These are phyloP conservation scores for Mesitornis unicolor DNA, from an alignment of 2,113 vertebrate species.

Conservation along the genomic window DNA sequence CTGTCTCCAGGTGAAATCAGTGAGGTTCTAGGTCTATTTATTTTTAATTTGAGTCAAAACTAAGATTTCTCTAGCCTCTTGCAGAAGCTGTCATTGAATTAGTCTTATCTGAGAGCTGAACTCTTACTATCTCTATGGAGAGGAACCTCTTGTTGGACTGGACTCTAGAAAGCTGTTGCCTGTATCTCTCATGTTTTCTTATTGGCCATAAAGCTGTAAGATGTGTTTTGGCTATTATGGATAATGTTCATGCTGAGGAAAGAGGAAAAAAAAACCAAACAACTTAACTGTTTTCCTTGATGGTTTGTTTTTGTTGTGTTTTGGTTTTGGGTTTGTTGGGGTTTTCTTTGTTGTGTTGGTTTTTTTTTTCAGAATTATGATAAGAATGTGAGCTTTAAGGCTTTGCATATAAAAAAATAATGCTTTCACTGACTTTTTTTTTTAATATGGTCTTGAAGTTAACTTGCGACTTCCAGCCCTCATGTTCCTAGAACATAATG, in stretches of 20 bases:
- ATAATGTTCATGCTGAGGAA: background rate
- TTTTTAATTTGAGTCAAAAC: background rate
- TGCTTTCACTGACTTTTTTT: background rate
- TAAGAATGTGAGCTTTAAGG: background rate
- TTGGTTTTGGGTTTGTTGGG: no score
- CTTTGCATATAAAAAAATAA: background rate
- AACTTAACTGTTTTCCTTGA: background rate
- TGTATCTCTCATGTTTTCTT: accelerated
- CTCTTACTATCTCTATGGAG: background rate
- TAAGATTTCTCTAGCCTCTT: background rate
- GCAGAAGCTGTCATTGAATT: background rate
- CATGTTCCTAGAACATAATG: background rate
- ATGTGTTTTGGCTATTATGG: background rate
- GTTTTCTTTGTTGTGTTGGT: no score
- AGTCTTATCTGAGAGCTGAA: background rate
- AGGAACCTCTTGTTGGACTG: background rate
- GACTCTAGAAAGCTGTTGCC: background rate
- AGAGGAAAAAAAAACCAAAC: background rate
- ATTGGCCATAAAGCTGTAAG: background rate
- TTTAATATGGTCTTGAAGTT: background rate
- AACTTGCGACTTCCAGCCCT: background rate
- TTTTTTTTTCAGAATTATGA: background rate
- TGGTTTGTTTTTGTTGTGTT: no score
- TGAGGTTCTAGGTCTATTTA: background rate
- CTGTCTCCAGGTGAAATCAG: background rate